These are phyloP conservation scores for Haliclona indistincta DNA, from an alignment of 37 sponge, comb jelly and placozoan species.

Conservation along the genomic window DNA sequence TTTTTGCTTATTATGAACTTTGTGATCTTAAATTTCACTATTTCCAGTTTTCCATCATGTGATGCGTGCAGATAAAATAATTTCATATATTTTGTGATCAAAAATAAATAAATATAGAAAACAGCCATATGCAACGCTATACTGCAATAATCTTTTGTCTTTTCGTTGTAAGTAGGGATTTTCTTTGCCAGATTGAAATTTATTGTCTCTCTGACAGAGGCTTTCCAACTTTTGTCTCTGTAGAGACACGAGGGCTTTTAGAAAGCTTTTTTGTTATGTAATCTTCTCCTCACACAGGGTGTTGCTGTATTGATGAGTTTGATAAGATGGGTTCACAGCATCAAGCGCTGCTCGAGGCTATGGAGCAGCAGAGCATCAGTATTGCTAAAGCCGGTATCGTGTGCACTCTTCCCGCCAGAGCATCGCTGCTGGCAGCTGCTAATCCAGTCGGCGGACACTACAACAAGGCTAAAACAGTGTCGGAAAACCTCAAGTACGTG, in stretches of 20 bases:
- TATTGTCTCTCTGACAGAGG: too few relatives aligned
- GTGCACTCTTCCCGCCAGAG: conserved; percentile 96
- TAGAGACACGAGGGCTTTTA: not conserved
- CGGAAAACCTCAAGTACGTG: conserved; percentile 98
- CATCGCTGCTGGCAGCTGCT: conserved; percentile 96
- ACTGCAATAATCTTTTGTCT: too few relatives aligned
- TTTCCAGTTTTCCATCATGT: too few relatives aligned
- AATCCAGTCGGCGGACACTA: conserved; percentile 99
- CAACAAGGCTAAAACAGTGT: conserved; percentile 93
- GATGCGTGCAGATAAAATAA: too few relatives aligned
- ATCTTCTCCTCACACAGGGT: conserved; percentile 41
- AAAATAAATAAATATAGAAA: too few relatives aligned
- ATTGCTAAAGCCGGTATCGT: conserved; percentile 95
- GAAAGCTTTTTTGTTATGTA: not conserved
- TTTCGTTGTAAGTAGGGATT: too few relatives aligned
- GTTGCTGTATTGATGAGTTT: conserved; percentile 99
- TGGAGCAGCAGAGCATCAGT: conserved; percentile 98
- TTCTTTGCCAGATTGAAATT: too few relatives aligned
- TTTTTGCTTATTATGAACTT: too few relatives aligned
- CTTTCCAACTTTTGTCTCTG: too few relatives aligned
- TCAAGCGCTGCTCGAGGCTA: conserved; percentile 97
- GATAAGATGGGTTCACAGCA: conserved; percentile 98
- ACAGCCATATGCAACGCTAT: too few relatives aligned
- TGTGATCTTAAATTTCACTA: too few relatives aligned
- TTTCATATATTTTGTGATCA: too few relatives aligned